phyloP scores from a whole-genome alignment of 2,888 invertebrate genomes.

The Operophtera brumata region DNA sequence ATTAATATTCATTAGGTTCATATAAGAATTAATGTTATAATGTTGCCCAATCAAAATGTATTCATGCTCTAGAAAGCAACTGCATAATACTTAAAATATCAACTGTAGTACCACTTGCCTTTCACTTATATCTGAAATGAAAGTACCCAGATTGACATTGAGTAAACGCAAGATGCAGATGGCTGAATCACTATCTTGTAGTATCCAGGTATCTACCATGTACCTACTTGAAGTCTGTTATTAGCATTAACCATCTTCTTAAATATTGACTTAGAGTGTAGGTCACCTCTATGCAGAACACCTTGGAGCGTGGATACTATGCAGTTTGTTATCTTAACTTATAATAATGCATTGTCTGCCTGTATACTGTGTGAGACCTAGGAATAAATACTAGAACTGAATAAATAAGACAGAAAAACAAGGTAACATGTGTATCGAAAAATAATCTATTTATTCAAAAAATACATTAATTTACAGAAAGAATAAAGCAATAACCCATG shows the following conservation, averaged over 20 bases:
- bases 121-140: constrained; percentile 56
- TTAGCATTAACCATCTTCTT: not conserved
- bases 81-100: constrained; percentile 11
- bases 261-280: constrained; percentile 1
- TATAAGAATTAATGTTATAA: too few relatives aligned
- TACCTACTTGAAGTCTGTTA: not conserved
- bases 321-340: not conserved
- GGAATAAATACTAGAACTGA: too few relatives aligned
- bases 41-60: not conserved
- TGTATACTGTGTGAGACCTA: too few relatives aligned
- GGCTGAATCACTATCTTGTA: too few relatives aligned
- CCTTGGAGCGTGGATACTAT: not conserved
- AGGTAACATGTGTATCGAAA: too few relatives aligned
- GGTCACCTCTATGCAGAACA: not conserved
- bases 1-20: too few relatives aligned
- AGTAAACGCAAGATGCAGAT: constrained; percentile 32
- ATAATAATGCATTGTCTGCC: not conserved
- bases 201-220: not conserved
- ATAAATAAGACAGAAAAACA: not conserved
- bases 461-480: too few relatives aligned
- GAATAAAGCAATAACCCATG: too few relatives aligned
- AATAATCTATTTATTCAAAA: too few relatives aligned
- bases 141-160: constrained; percentile 44
- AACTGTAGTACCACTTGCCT: constrained; percentile 33
- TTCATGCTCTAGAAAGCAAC: constrained; percentile 14